A percentile compares a stretch with the other conserved stretches of the same genome.
Evolutionary conservation across 2,113 vertebrate species (phyloP).

Genomic region (Terrapene triunguis): DNA sequence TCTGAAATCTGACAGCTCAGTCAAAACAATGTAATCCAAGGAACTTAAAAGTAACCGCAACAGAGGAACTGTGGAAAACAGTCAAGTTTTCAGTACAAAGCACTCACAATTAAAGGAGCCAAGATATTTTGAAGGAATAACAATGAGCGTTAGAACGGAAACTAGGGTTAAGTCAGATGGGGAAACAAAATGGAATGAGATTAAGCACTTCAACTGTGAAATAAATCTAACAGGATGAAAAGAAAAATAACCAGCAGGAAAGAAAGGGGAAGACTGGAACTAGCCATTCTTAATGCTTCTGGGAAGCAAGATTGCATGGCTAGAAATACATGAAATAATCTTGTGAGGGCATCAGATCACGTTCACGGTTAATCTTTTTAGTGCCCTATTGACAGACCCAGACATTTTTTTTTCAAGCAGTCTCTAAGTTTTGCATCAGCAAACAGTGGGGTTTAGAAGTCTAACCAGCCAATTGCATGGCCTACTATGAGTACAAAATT

Average conservation of each 20-base stretch:
- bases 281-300: not conserved
- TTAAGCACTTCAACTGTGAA: not conserved
- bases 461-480: not conserved
- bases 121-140: not conserved
- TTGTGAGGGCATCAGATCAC: not conserved
- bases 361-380: not conserved
- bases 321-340: not conserved
- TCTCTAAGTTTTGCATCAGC: not conserved
- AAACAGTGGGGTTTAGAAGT: not conserved
- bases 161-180: not conserved
- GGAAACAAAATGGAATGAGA: not conserved
- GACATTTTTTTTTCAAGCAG: not conserved
- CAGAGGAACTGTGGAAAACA: conserved; percentile 9
- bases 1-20: conserved; percentile 59
- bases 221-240: not conserved
- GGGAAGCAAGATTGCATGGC: not conserved
- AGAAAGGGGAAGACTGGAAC: not conserved
- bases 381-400: not conserved
- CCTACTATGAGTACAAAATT: not conserved
- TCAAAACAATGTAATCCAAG: conserved; percentile 64
- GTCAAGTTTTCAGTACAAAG: not conserved
- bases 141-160: not conserved
- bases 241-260: not conserved
- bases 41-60: conserved; percentile 59
- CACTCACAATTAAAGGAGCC: not conserved